phyloP scores from a whole-genome alignment of 2,797 vertebrate species.

The Prunella strophiata region DNA sequence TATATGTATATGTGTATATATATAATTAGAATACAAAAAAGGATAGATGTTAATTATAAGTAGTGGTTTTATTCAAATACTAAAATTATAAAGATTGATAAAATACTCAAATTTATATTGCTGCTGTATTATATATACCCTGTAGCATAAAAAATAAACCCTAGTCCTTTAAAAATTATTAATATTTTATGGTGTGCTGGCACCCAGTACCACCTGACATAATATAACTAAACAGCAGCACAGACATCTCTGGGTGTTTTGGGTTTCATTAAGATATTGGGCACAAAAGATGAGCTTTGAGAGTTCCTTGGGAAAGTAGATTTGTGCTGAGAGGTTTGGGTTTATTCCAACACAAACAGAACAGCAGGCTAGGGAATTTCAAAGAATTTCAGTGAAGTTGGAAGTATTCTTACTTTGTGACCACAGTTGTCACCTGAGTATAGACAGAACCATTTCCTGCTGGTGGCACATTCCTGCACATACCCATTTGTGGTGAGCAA shows the following conservation, averaged over 20 bases:
- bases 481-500: not conserved
- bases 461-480: not conserved
- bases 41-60: not conserved
- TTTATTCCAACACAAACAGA: slow-evolving; percentile 16
- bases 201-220: not conserved
- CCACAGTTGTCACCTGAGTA: accelerated
- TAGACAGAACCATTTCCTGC: not conserved
- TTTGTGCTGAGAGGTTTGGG: not conserved
- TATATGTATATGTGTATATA: not conserved
- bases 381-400: not conserved
- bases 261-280: not conserved
- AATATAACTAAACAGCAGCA: not conserved
- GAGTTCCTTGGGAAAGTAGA: not conserved
- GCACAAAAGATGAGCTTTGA: not conserved
- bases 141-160: not conserved
- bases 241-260: not conserved
- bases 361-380: not conserved
- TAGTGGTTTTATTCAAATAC: not conserved
- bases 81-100: not conserved
- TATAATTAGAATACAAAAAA: not conserved
- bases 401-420: not conserved
- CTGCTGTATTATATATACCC: not conserved
- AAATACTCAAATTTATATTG: not conserved
- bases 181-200: slow-evolving; percentile 12
- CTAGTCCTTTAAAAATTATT: not conserved